Evolutionary conservation across 1,140 invertebrate species (phyloP), one percentile per base, ranked within the genome.

Genomic region (Gryon sp.): DNA sequence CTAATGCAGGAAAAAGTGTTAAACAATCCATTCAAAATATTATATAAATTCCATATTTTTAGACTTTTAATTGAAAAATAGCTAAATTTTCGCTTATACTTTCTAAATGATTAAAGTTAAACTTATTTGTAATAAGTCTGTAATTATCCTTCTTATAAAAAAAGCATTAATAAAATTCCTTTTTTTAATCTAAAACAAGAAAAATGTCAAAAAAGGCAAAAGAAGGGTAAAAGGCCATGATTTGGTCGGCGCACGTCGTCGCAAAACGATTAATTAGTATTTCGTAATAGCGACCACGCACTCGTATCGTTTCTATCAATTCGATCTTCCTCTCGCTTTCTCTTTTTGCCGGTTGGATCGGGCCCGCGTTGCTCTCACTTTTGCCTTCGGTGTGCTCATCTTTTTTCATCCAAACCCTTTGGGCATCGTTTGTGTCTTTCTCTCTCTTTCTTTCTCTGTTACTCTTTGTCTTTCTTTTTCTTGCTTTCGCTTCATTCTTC

Each of bases 321-420:
- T 46, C 45, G 52, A 74, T 66, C 70, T 74, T 66, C 59, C 70
- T 74, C 50, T 74, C 60, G 52, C 69, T 65, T 59, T 74, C 70
- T 66, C 68, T 63, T 73, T 70, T 45, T 30, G 40, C 26, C 50
- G 36, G 59, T 41, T 32, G 22, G 19, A 9, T 11, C 22, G 1
- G 43, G 32, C 36, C 45, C 28, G 11, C 43, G 30, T 62, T 11
- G 43, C 59, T 63, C 48, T 53, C 50, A 36, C 62, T 46, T 36
- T 46, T 55, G 48, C 50, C 62, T 18, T 46, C 32, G 34, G 16
- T 68, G 19, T 72, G 6, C 8, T 36, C 18, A 19, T 43, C 40
- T 26, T 43, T 60, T 41, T 53, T 38, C 36, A 28, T 38, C 60
- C 60, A 32, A 18, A 46, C 60, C 60, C 60, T 65, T 43, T 11